Evolutionary conservation across 2,797 vertebrate genomes (phyloP).

Genomic region (Hoplostethus mediterraneus): DNA sequence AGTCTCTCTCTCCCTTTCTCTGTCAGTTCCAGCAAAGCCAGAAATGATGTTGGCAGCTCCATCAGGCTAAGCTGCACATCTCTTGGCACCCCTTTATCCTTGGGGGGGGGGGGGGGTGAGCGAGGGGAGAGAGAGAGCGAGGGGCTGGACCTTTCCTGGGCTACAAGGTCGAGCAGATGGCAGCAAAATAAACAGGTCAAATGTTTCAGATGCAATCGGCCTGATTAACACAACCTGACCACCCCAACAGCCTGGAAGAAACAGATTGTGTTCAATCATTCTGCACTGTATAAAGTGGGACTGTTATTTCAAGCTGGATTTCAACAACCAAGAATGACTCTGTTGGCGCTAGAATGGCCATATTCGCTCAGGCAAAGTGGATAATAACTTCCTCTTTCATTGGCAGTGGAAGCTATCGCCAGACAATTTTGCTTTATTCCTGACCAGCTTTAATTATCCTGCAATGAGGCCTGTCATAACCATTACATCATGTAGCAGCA

Average conservation of each 20-base stretch:
- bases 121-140: slow-evolving; percentile 13
- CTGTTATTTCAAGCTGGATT: slow-evolving; percentile 19
- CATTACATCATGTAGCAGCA: slow-evolving; percentile 74
- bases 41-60: slow-evolving; percentile 34
- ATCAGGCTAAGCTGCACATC: slow-evolving; percentile 38
- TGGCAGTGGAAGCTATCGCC: slow-evolving; percentile 56
- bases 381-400: slow-evolving; percentile 59
- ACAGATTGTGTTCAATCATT: slow-evolving; percentile 36
- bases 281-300: slow-evolving; percentile 26
- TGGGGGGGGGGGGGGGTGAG: slow-evolving; percentile 6
- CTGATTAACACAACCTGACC: slow-evolving; percentile 42
- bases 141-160: slow-evolving; percentile 27
- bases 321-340: slow-evolving; percentile 40
- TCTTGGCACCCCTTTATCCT: slow-evolving; percentile 49
- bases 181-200: slow-evolving; percentile 57
- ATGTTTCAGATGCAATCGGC: slow-evolving; percentile 23
- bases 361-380: slow-evolving; percentile 48
- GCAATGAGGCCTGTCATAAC: slow-evolving; percentile 74
- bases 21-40: slow-evolving; percentile 31
- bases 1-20: slow-evolving; percentile 3
- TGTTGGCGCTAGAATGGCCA: slow-evolving; percentile 36
- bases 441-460: slow-evolving; percentile 73
- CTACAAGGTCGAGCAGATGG: slow-evolving; percentile 68
- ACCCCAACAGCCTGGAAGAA: slow-evolving; percentile 20
- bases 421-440: slow-evolving; percentile 58